Conservation (phyloP, 2,797 vertebrate species). For the Pangasius larnaudii region DNA sequence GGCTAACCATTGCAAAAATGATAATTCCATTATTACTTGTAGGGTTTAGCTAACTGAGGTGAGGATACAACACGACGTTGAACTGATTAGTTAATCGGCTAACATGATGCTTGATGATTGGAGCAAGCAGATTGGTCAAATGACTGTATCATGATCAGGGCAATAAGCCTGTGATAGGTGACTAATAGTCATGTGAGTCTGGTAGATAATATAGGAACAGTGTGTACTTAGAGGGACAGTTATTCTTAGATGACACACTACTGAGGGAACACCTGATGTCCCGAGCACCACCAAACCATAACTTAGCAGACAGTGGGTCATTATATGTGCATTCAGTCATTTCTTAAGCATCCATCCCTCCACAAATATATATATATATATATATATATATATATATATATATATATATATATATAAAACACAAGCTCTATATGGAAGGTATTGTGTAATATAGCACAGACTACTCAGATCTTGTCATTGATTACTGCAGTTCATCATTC, state of each 20-base stretch:
- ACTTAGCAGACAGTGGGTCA: slow-evolving; percentile 14
- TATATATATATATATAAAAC: too few species aligned
- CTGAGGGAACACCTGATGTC: slow-evolving; percentile 50
- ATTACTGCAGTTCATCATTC: neutral
- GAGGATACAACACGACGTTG: neutral
- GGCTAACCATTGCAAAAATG: neutral
- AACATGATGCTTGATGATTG: neutral
- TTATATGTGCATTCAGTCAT: neutral
- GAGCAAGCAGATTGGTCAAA: slow-evolving; percentile 7
- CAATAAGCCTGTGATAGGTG: neutral
- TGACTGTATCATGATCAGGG: neutral
- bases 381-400: too few species aligned
- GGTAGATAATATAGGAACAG: slow-evolving; percentile 24
- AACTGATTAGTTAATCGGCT: neutral
- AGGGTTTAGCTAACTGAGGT: too few species aligned
- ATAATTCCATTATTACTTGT: neutral
- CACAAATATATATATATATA: neutral
- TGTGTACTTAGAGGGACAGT: slow-evolving; percentile 22
- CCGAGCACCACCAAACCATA: slow-evolving; percentile 46
- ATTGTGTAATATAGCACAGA: neutral
- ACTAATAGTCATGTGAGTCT: slow-evolving; percentile 11
- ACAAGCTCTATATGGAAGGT: neutral
- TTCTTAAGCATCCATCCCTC: neutral
- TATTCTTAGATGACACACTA: slow-evolving; percentile 30
- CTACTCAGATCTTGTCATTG: neutral